Percentiles rank a stretch among this genome's conserved stretches.
These are phyloP conservation scores for Lutra lutra DNA, from an alignment of 2,797 vertebrate species.

Conservation along the genomic window DNA sequence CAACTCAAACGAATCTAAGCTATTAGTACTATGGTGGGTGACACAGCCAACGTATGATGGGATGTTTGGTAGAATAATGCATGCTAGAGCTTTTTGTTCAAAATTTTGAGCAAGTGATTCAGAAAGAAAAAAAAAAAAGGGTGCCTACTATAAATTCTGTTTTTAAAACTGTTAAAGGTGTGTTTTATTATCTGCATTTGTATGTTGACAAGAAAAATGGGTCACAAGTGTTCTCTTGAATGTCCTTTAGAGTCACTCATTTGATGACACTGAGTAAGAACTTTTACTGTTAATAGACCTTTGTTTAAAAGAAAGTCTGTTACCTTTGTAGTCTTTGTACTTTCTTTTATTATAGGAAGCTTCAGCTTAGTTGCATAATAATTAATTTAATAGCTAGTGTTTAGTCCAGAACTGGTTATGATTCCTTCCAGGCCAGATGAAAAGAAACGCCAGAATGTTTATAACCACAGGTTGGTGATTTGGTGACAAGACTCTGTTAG, in stretches of 20 bases:
- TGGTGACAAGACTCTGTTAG: constrained; percentile 76
- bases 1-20: not conserved
- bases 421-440: not conserved
- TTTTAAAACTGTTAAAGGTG: constrained; percentile 43
- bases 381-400: constrained; percentile 72
- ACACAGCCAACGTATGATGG: not conserved
- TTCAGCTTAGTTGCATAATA: constrained; percentile 58
- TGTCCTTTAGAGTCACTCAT: constrained; percentile 5
- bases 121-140: not conserved
- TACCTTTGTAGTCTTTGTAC: constrained; percentile 62
- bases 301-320: constrained; percentile 51
- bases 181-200: constrained; percentile 39
- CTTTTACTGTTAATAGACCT: constrained; percentile 43
- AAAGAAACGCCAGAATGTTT: not conserved
- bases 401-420: constrained; percentile 29
- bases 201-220: not conserved
- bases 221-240: constrained; percentile 11
- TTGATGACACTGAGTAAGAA: not conserved
- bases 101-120: not conserved
- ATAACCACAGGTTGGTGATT: constrained; percentile 61
- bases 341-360: constrained; percentile 23
- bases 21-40: not conserved
- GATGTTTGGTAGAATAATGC: not conserved
- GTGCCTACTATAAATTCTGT: not conserved
- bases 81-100: not conserved